A percentile compares a stretch with the other conserved stretches of the same genome.
phyloP scores from a whole-genome alignment of 2,797 vertebrate species.

The Propithecus deckenii region DNA sequence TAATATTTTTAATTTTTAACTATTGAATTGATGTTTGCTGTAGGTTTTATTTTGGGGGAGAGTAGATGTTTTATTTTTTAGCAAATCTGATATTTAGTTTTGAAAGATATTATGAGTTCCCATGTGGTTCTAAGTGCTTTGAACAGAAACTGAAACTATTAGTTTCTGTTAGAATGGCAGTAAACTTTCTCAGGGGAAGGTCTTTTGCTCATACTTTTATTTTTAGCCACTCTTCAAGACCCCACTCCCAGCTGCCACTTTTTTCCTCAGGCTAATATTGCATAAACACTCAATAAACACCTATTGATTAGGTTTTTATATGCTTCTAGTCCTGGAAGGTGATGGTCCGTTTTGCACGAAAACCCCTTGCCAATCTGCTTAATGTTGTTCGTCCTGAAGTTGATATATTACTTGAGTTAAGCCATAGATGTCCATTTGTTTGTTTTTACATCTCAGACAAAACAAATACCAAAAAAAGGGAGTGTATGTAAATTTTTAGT shows the following conservation, averaged over 20 bases:
- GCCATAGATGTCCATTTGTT: not conserved
- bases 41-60: not conserved
- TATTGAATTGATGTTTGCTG: not conserved
- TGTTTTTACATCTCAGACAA: not conserved
- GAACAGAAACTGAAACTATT: not conserved
- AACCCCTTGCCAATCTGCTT: not conserved
- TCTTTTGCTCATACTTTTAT: not conserved
- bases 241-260: too few relatives aligned
- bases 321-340: not conserved
- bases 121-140: not conserved
- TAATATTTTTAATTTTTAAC: not conserved
- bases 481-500: not conserved
- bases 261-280: not conserved
- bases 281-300: not conserved
- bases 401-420: not conserved
- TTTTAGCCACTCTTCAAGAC: not conserved
- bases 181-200: not conserved
- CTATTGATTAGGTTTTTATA: not conserved
- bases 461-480: not conserved
- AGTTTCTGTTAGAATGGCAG: not conserved
- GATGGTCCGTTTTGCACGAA: not conserved
- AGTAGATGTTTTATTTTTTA: not conserved
- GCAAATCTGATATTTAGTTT: conserved; percentile 1
- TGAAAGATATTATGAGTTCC: not conserved
- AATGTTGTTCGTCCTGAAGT: not conserved